A percentile compares a stretch with the other conserved stretches of the same genome.
Conservation (phyloP, 2,113 vertebrate species). For the Gobiocypris rarus region DNA sequence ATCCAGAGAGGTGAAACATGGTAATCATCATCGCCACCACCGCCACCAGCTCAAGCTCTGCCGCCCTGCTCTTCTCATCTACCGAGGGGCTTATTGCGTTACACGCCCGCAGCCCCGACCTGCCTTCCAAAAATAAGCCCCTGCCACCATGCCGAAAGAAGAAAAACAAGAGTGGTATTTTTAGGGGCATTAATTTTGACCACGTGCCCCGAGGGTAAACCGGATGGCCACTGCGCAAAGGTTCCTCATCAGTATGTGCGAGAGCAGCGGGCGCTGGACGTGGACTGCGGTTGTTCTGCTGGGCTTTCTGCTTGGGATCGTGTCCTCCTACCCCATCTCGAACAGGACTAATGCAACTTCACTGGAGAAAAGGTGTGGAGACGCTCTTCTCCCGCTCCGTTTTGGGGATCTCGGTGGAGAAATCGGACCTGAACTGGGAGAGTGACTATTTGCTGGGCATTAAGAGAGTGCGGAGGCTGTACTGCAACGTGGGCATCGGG, state of each 20-base stretch:
- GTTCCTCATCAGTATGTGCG: constrained; percentile 93
- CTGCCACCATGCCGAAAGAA: constrained; percentile 91
- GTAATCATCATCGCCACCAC: constrained; percentile 74
- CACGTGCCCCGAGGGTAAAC: constrained; percentile 95
- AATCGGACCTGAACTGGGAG: constrained; percentile 88
- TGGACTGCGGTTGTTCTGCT: constrained; percentile 84
- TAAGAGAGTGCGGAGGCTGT: constrained; percentile 93
- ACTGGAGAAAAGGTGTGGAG: constrained; percentile 86
- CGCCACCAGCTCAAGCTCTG: constrained; percentile 75
- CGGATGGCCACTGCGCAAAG: constrained; percentile 90
- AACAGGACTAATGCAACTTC: constrained; percentile 84
- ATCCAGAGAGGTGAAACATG: constrained; percentile 79
- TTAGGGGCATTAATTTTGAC: constrained; percentile 97
- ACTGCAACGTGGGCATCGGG: constrained; percentile 99
- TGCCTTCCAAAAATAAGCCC: constrained; percentile 95
- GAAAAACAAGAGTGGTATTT: constrained; percentile 98
- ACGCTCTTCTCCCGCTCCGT: constrained; percentile 87
- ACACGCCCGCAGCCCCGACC: constrained; percentile 88
- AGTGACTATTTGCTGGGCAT: constrained; percentile 96
- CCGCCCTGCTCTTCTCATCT: constrained; percentile 79
- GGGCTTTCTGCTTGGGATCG: constrained; percentile 82
- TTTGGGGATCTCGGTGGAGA: constrained; percentile 87
- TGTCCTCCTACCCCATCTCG: constrained; percentile 78
- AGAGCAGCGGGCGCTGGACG: constrained; percentile 83
- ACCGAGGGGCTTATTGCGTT: constrained; percentile 78